Percentiles rank a stretch among this genome's conserved stretches.
phyloP scores from a whole-genome alignment of 2,113 vertebrate species.

The Orientallactaga bullata region DNA sequence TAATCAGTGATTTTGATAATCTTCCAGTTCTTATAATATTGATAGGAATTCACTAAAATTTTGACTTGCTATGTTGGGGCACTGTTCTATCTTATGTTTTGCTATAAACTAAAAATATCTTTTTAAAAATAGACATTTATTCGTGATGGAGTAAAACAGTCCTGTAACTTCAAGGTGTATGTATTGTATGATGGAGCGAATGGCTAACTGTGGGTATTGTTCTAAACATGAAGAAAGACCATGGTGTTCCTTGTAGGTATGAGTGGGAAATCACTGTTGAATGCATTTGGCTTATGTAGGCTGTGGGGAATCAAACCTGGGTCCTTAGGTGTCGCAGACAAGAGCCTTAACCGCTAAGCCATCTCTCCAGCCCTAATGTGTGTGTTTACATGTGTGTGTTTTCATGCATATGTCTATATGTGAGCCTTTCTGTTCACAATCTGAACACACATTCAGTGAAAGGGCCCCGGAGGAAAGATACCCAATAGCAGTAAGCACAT shows the following conservation, averaged over 20 bases:
- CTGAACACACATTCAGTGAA: not conserved
- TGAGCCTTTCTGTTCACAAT: not conserved
- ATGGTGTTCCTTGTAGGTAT: not conserved
- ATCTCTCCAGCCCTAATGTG: too few species aligned
- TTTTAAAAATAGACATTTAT: conserved; percentile 7
- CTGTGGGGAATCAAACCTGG: too few species aligned
- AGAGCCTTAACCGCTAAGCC: too few species aligned
- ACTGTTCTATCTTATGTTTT: not conserved
- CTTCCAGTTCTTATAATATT: not conserved
- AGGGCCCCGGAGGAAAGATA: not conserved
- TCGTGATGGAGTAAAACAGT: not conserved
- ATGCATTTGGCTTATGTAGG: too few species aligned
- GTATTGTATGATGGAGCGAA: not conserved
- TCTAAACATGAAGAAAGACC: not conserved
- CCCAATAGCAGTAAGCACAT: not conserved
- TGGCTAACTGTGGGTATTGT: not conserved
- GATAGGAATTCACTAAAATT: conserved; percentile 50
- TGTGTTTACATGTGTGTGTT: not conserved
- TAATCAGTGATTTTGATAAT: conserved; percentile 58
- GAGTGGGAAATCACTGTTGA: not conserved
- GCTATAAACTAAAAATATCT: not conserved
- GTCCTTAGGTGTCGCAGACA: too few species aligned
- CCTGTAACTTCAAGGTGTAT: not conserved
- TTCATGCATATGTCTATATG: accelerated
- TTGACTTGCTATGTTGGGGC: not conserved